Evolutionary conservation across 37 sponge, comb jelly and placozoan species (phyloP), one percentile per base, ranked within the genome.

Genomic region (Aplysina aerophoba): DNA sequence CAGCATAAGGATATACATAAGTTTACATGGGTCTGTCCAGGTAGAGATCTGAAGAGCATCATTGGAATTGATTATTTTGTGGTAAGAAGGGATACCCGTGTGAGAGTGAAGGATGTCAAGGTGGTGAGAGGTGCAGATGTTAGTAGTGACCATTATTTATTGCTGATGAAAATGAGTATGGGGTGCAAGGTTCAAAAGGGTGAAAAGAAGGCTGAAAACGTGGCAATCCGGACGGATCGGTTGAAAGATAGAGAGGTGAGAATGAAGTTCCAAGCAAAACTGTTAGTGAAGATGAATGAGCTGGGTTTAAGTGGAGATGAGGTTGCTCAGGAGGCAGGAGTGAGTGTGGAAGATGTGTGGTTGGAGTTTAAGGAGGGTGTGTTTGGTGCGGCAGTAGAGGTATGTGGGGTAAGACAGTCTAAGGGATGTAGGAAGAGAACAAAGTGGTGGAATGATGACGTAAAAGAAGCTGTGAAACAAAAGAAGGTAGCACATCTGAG

Each of bases 1-100:
- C 25, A 81, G 44, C 34, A 67, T 56, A 87, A 63, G 82, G 28
- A n/a, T 16, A 80, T 79, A 22, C 54, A 86, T 38, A 34, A 87
- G 74, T 81, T 73, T 39, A 87, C 80, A 31, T 86, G 86, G 86
- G 73, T 67, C 31, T 72, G 69, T 44, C 86, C 79, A 61, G 86
- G 86, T 31, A 86, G 79, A 21, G 40, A 81, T 33, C 58, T 62
- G 35, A 40, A 31, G 82, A 36, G 40, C 24, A 40, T 36, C 60
- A 86, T 77, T n/a, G n/a, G n/a, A n/a, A n/a, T n/a, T 77, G 86
- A 86, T 31, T 86, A 86, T 61, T 16, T 86, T 15, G 20, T 78
- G 80, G 69, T 86, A 57, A 75, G 86, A 38, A 71, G 69, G 55
- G 40, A 34, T 37, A 41, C 75, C 21, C 4, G 86, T 15, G 22